Evolutionary conservation across 92 coral and sea anemone genomes (phyloP).

Genomic region (Pocillopora meandrina): DNA sequence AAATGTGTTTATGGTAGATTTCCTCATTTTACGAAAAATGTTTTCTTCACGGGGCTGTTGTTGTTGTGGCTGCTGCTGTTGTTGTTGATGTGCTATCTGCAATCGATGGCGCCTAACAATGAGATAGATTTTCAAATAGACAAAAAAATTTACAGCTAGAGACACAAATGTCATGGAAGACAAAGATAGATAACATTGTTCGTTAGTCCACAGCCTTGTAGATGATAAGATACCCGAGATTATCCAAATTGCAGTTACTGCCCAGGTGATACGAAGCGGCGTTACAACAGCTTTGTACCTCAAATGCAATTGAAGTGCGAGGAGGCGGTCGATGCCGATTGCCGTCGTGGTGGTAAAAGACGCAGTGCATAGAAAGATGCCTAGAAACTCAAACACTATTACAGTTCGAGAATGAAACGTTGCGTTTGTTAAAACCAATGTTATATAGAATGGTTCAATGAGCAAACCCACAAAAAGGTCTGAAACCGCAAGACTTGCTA

Average conservation of each 20-base stretch:
- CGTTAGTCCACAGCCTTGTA: background rate
- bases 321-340: constrained; percentile 2
- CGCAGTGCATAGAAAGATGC: background rate
- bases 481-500: constrained; percentile 13
- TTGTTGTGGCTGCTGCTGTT: background rate
- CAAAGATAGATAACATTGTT: background rate
- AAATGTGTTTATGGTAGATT: background rate
- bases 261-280: background rate
- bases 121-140: constrained; percentile 4
- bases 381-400: background rate
- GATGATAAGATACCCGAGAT: background rate
- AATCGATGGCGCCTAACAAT: background rate
- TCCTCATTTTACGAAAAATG: background rate
- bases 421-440: background rate
- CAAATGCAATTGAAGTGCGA: constrained; percentile 3
- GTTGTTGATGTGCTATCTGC: background rate
- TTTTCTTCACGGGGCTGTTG: background rate
- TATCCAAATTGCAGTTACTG: background rate
- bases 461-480: constrained; percentile 3
- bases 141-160: background rate
- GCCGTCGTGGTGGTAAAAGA: constrained; percentile 2
- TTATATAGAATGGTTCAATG: background rate
- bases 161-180: background rate
- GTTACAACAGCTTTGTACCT: constrained; percentile 1
- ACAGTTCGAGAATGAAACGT: background rate